phyloP scores from a whole-genome alignment of 2,113 vertebrate species.

The Oophaga pumilio region DNA sequence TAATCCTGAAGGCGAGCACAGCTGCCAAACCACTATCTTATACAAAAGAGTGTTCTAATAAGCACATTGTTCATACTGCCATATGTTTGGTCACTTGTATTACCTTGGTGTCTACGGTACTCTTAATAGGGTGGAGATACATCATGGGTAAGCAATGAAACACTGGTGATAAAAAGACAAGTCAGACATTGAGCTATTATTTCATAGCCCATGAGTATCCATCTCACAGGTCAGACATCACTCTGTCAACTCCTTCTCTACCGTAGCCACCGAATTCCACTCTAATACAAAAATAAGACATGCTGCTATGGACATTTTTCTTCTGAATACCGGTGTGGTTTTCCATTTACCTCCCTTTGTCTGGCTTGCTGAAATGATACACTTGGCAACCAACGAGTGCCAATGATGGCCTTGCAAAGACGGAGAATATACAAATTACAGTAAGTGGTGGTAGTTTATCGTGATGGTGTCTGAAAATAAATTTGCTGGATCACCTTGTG shows the following conservation, averaged over 20 bases:
- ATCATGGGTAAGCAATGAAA: not conserved
- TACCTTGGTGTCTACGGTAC: not conserved
- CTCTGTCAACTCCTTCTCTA: slow-evolving; percentile 19
- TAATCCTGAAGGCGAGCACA: not conserved
- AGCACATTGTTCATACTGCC: not conserved
- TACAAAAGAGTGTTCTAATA: not conserved
- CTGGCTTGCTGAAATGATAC: not conserved
- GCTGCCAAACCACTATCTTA: not conserved
- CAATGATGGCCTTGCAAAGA: slow-evolving; percentile 9
- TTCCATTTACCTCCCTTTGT: not conserved
- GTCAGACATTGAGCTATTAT: not conserved
- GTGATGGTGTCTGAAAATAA: slow-evolving; percentile 25
- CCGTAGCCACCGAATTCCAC: slow-evolving; percentile 17
- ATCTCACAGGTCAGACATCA: slow-evolving; percentile 19
- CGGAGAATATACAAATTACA: slow-evolving; percentile 6
- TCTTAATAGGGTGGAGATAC: not conserved
- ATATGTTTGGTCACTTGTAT: not conserved
- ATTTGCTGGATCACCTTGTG: slow-evolving; percentile 46
- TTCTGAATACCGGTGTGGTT: not conserved
- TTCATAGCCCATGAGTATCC: slow-evolving; percentile 11
- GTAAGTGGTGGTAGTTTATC: slow-evolving; percentile 41
- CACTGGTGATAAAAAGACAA: not conserved
- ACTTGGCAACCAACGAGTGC: not conserved
- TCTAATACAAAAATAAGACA: not conserved
- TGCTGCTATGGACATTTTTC: not conserved